phyloP scores from a whole-genome alignment of 2,113 vertebrate species.

The Podiceps cristatus region DNA sequence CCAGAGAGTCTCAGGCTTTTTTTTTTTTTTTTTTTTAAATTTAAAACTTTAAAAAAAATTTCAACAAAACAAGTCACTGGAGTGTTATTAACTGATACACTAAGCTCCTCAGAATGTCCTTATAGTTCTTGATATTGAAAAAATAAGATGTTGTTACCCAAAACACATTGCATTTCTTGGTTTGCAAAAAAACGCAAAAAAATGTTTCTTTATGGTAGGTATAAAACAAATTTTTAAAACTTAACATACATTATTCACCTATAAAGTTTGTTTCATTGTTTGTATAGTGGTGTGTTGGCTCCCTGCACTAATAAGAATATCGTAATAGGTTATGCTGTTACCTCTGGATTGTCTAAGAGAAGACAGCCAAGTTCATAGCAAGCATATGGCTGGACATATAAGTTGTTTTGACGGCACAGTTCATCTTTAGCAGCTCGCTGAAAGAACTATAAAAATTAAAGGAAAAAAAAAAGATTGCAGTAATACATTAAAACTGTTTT shows the following conservation, averaged over 20 bases:
- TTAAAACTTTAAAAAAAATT: too few species aligned
- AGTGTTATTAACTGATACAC: background rate
- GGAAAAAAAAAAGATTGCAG: background rate
- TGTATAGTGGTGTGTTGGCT: background rate
- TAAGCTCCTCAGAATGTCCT: background rate
- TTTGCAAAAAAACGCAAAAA: background rate
- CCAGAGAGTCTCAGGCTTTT: background rate
- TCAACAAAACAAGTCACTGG: background rate
- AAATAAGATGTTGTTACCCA: background rate
- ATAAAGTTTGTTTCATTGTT: background rate
- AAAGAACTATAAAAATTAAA: conserved; percentile 82
- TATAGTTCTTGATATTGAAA: background rate
- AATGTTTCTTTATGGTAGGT: background rate
- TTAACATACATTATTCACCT: background rate
- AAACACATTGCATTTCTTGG: background rate
- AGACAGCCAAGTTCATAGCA: conserved; percentile 97
- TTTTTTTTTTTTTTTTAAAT: too few species aligned
- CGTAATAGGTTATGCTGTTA: conserved; percentile 40
- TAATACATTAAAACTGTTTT: background rate
- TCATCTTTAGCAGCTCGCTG: conserved; percentile 91
- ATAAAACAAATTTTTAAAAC: background rate
- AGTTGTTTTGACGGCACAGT: conserved; percentile 86
- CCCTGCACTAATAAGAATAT: background rate
- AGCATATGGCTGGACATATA: conserved; percentile 92
- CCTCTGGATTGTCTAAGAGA: conserved; percentile 91